These are phyloP conservation scores for Gopherus evgoodei DNA, from an alignment of 2,113 vertebrate species.

Conservation along the genomic window DNA sequence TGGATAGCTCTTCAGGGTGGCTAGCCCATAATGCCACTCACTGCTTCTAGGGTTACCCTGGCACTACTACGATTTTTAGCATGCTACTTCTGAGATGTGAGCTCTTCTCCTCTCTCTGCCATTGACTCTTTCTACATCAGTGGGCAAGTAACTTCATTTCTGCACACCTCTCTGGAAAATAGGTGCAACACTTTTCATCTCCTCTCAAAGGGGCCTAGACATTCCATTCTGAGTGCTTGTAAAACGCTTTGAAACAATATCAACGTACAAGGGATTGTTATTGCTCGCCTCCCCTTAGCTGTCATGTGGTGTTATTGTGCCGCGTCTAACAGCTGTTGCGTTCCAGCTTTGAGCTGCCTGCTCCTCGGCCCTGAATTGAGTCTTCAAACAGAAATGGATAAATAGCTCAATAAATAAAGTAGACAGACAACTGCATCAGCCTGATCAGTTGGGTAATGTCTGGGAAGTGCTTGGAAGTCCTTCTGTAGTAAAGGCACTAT, in stretches of 20 bases:
- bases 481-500: constrained; percentile 14
- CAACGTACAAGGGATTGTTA: not conserved
- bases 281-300: not conserved
- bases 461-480: constrained; percentile 23
- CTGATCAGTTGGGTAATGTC: constrained; percentile 32
- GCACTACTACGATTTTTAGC: not conserved
- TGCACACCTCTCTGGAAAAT: not conserved
- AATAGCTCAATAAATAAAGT: constrained; percentile 31
- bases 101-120: not conserved
- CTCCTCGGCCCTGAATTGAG: constrained; percentile 31
- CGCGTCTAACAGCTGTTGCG: constrained; percentile 1
- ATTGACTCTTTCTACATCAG: not conserved
- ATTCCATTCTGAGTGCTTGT: rapidly evolving
- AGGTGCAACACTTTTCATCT: not conserved
- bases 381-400: not conserved
- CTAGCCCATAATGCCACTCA: not conserved
- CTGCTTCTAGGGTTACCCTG: not conserved
- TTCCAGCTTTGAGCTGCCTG: constrained; percentile 48
- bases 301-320: not conserved
- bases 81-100: not conserved
- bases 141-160: not conserved
- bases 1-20: not conserved
- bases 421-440: not conserved
- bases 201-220: not conserved
- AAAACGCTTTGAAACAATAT: not conserved